phyloP scores from a whole-genome alignment of 2,797 vertebrate genomes.

The Falco peregrinus region DNA sequence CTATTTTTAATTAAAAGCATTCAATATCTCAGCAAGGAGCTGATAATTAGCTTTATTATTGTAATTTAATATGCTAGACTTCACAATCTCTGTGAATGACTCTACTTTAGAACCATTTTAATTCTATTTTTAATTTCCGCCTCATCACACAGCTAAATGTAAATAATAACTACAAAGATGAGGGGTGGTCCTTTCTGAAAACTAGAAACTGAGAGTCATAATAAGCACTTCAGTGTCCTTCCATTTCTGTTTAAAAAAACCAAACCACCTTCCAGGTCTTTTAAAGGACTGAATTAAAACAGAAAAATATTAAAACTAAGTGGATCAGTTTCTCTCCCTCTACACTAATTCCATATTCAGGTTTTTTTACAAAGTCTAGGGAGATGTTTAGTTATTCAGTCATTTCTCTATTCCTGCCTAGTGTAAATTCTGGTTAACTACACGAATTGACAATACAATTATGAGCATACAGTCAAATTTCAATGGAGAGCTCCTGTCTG shows the following conservation, averaged over 20 bases:
- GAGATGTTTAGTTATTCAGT: constrained; percentile 42
- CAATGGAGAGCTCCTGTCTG: not conserved
- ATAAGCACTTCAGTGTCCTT: not conserved
- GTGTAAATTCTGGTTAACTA: constrained; percentile 43
- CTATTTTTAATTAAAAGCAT: constrained; percentile 57
- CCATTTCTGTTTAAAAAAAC: not conserved
- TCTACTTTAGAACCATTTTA: constrained; percentile 58
- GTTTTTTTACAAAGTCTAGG: constrained; percentile 6
- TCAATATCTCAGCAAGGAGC: constrained; percentile 56
- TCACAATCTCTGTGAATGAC: constrained; percentile 45
- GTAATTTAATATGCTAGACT: constrained; percentile 64
- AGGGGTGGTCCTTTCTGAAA: constrained; percentile 51
- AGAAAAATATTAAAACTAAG: constrained; percentile 26
- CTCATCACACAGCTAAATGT: constrained; percentile 48
- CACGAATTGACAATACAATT: constrained; percentile 45
- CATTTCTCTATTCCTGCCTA: constrained; percentile 10
- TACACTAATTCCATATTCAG: constrained; percentile 42
- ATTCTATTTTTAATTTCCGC: constrained; percentile 72
- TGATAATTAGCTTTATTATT: constrained; percentile 66
- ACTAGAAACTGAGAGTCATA: constrained; percentile 10
- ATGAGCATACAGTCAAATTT: constrained; percentile 4
- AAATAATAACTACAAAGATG: constrained; percentile 51
- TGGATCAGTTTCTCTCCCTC: constrained; percentile 27
- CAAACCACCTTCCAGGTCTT: not conserved
- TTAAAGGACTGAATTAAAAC: constrained; percentile 15